Evolutionary conservation across 2,113 vertebrate species (phyloP).

Genomic region (Chaenocephalus aceratus): DNA sequence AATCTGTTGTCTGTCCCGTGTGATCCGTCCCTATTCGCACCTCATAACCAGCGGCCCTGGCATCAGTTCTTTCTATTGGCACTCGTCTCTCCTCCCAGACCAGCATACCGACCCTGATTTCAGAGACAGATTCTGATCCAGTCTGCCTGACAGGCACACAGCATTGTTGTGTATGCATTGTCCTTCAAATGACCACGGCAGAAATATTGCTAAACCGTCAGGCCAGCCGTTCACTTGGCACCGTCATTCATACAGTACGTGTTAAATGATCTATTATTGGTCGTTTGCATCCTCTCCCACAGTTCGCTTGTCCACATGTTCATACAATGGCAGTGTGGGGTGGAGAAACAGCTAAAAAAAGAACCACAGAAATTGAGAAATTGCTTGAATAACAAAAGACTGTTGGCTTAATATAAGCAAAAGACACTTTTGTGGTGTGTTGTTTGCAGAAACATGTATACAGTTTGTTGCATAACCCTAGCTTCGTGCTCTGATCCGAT

Average conservation of each 20-base stretch:
- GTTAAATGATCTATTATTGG: constrained; percentile 44
- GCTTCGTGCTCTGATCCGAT: constrained; percentile 23
- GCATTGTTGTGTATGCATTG: constrained; percentile 55
- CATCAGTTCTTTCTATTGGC: constrained; percentile 53
- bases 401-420: constrained; percentile 14
- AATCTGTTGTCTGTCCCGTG: constrained; percentile 52
- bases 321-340: constrained; percentile 27
- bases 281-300: constrained; percentile 38
- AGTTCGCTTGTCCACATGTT: constrained; percentile 34
- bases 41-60: constrained; percentile 43
- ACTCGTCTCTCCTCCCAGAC: constrained; percentile 38
- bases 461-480: constrained; percentile 39
- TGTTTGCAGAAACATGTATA: constrained; percentile 33
- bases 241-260: constrained; percentile 30
- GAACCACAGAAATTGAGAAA: constrained; percentile 39
- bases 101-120: constrained; percentile 31
- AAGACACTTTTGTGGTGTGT: constrained; percentile 16
- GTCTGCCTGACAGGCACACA: constrained; percentile 47
- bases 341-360: constrained; percentile 18
- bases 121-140: constrained; percentile 54
- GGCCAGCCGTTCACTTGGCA: constrained; percentile 23
- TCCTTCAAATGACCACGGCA: constrained; percentile 63
- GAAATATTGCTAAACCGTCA: constrained; percentile 37
- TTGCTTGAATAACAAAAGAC: constrained; percentile 27
- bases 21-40: constrained; percentile 33